Evolutionary conservation across 2,113 vertebrate species (phyloP).

Genomic region (Zeus faber): DNA sequence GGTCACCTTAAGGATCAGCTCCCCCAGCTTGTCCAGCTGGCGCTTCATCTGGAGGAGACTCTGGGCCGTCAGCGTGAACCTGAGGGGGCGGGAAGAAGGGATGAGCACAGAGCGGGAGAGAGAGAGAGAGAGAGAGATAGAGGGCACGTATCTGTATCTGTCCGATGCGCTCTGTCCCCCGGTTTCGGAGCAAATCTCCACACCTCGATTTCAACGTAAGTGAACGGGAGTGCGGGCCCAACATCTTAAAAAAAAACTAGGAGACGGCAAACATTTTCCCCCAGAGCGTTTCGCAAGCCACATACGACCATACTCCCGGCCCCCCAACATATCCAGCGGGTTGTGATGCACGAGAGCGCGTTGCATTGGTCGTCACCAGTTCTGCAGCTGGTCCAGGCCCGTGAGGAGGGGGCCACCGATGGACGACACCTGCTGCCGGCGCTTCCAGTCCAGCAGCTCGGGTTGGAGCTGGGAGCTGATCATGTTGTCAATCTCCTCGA

Average conservation of each 20-base stretch:
- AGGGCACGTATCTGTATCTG: too few species aligned
- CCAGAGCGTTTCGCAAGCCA: too few species aligned
- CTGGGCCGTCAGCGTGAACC: constrained; percentile 89
- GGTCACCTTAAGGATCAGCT: constrained; percentile 88
- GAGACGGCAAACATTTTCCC: too few species aligned
- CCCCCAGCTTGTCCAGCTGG: constrained; percentile 92
- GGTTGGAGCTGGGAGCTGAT: constrained; percentile 83
- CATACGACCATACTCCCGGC: too few species aligned
- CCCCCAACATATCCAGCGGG: too few species aligned
- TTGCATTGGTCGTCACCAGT: constrained; percentile 88
- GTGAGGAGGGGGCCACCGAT: constrained; percentile 90
- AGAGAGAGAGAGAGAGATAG: background rate
- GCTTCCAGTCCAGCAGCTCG: constrained; percentile 92
- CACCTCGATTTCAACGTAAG: too few species aligned
- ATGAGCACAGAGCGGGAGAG: background rate
- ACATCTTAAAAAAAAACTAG: too few species aligned
- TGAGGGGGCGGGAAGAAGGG: constrained; percentile 37
- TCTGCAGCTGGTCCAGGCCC: constrained; percentile 92
- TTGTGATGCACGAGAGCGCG: too few species aligned
- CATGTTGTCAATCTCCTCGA: constrained; percentile 87
- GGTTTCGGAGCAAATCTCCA: too few species aligned
- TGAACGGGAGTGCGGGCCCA: too few species aligned
- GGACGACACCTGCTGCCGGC: constrained; percentile 89
- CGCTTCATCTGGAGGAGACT: constrained; percentile 95
- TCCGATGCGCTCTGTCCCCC: too few species aligned